A percentile compares a stretch with the other conserved stretches of the same genome.
phyloP scores from a whole-genome alignment of 2,888 invertebrate species.

The Apamea crenata region DNA sequence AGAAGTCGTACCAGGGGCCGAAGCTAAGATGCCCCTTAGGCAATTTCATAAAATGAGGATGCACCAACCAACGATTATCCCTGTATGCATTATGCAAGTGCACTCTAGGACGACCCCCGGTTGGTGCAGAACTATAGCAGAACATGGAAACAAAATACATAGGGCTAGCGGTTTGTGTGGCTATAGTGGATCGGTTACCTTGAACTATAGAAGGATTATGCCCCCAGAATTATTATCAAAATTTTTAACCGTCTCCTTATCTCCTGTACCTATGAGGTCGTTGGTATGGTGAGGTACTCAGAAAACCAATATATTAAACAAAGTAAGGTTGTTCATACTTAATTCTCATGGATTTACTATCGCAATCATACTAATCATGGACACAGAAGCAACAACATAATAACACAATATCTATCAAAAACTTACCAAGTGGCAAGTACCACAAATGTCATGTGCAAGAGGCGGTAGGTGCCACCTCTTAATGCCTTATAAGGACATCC shows the following conservation, averaged over 20 bases:
- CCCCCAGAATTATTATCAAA: not conserved
- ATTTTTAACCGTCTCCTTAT: not conserved
- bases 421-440: constrained; percentile 13
- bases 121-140: too few relatives aligned
- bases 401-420: constrained; percentile 17
- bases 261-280: not conserved
- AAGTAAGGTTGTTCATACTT: not conserved
- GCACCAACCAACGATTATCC: too few relatives aligned
- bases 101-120: too few relatives aligned
- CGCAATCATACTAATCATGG: not conserved
- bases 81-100: too few relatives aligned
- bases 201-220: too few relatives aligned
- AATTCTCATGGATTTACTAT: not conserved
- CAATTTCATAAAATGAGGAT: too few relatives aligned
- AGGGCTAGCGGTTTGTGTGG: too few relatives aligned
- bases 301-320: not conserved
- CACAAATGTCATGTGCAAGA: constrained; percentile 10
- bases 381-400: constrained; percentile 9
- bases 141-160: too few relatives aligned
- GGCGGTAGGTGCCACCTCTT: constrained; percentile 1
- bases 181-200: too few relatives aligned
- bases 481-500: not conserved
- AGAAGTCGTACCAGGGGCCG: too few relatives aligned
- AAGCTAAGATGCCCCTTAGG: too few relatives aligned
- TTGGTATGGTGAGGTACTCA: not conserved